Percentiles rank a stretch among this genome's conserved stretches.
These are phyloP conservation scores for Iguana delicatissima DNA, from an alignment of 2,797 vertebrate species.

Conservation along the genomic window DNA sequence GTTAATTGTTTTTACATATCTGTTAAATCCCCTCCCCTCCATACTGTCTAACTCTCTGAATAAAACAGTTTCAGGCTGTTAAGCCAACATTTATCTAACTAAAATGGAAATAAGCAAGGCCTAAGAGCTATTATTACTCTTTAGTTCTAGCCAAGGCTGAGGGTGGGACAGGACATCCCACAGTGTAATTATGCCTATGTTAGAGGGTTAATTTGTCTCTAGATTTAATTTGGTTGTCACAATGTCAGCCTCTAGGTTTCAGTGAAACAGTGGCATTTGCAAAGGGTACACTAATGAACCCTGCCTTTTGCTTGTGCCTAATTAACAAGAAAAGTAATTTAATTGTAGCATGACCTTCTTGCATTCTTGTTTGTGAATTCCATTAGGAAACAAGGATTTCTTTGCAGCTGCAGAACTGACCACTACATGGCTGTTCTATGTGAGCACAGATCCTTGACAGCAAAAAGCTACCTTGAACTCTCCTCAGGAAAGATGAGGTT, in stretches of 20 bases:
- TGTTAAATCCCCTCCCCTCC: not conserved
- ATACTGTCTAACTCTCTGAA: conserved; percentile 7
- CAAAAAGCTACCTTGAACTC: not conserved
- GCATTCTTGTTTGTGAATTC: conserved; percentile 8
- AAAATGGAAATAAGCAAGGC: conserved; percentile 28
- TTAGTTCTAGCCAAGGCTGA: conserved; percentile 29
- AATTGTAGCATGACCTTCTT: not conserved
- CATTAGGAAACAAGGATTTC: not conserved
- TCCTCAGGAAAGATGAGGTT: not conserved
- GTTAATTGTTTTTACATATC: conserved; percentile 23
- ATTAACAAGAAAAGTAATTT: conserved; percentile 31
- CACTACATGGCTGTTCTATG: not conserved
- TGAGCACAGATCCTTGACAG: not conserved
- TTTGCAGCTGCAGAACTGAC: not conserved
- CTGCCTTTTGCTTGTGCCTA: conserved; percentile 17
- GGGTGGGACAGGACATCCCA: conserved; percentile 20
- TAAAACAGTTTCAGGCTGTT: conserved; percentile 35
- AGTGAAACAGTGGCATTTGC: conserved; percentile 29
- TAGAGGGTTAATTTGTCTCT: conserved; percentile 43
- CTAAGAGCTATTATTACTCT: conserved; percentile 35
- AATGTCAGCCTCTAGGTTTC: conserved; percentile 29
- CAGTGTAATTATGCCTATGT: conserved; percentile 37
- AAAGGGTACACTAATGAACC: conserved; percentile 34
- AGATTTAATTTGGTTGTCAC: conserved; percentile 40
- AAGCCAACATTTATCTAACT: conserved; percentile 31